A percentile compares a stretch with the other conserved stretches of the same genome.
Evolutionary conservation across 2,888 invertebrate species (phyloP).

Genomic region (Chrysina gloriosa): DNA sequence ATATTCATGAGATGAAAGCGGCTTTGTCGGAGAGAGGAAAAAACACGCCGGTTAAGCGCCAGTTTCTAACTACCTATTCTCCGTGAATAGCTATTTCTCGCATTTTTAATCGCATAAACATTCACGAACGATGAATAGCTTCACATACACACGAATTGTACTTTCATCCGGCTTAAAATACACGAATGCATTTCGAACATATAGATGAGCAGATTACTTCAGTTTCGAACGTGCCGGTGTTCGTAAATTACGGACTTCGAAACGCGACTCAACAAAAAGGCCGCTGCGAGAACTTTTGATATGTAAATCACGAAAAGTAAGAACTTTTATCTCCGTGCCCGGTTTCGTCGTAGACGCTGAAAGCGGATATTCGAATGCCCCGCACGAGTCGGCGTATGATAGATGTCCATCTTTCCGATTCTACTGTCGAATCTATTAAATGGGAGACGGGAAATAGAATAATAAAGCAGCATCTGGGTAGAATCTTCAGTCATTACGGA

Average conservation of each 20-base stretch:
- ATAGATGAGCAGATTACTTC: slow-evolving; percentile 25
- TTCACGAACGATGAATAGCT: slow-evolving; percentile 1
- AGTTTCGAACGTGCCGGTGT: slow-evolving; percentile 19
- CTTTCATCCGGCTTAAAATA: slow-evolving; percentile 26
- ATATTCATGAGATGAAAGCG: too few species aligned
- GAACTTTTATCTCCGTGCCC: slow-evolving; percentile 7
- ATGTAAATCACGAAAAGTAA: slow-evolving; percentile 21
- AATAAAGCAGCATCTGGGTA: not conserved
- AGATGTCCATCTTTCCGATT: not conserved
- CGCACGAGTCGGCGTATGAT: not conserved
- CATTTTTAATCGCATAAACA: slow-evolving; percentile 9
- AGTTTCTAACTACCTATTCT: not conserved
- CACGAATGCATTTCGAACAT: slow-evolving; percentile 10
- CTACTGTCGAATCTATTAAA: not conserved
- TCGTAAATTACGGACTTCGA: slow-evolving; percentile 13
- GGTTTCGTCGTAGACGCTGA: not conserved
- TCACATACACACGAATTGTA: not conserved
- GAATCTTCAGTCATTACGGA: too few species aligned
- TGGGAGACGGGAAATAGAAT: not conserved
- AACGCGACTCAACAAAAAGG: slow-evolving; percentile 7
- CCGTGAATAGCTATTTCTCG: not conserved
- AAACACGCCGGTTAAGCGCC: not conserved
- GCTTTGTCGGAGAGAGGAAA: too few species aligned
- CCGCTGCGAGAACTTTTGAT: slow-evolving; percentile 27
- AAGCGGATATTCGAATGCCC: not conserved